A percentile compares a stretch with the other conserved stretches of the same genome.
Evolutionary conservation across 2,113 vertebrate species (phyloP).

Genomic region (Potamarius usumacintae): DNA sequence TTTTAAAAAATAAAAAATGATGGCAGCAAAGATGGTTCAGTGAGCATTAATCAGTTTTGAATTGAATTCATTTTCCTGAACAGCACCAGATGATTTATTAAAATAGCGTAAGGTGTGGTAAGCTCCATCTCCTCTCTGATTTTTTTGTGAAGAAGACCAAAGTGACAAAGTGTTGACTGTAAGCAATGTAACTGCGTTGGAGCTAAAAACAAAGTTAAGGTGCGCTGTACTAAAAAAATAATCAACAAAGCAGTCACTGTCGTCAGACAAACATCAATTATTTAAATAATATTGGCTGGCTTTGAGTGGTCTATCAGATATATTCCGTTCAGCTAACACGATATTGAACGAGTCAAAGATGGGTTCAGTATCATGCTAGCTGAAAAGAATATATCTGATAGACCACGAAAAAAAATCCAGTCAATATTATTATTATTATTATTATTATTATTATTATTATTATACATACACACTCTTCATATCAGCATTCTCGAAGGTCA

Average conservation of each 20-base stretch:
- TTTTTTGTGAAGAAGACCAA: not conserved
- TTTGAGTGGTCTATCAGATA: no score
- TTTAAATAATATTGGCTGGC: no score
- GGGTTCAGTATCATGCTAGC: no score
- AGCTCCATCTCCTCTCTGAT: not conserved
- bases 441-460: no score
- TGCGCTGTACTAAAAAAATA: not conserved
- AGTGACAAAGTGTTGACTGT: not conserved
- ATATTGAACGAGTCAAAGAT: no score
- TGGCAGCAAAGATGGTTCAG: not conserved
- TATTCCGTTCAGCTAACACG: no score
- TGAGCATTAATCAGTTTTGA: not conserved
- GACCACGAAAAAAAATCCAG: no score
- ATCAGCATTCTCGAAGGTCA: no score
- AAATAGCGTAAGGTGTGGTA: not conserved
- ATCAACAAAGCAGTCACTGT: not conserved
- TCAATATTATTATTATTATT: no score
- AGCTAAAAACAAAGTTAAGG: not conserved
- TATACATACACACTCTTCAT: no score
- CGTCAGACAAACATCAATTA: no score
- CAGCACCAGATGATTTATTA: not conserved
- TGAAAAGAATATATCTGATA: no score
- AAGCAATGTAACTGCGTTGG: not conserved
- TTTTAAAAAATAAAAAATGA: not conserved
- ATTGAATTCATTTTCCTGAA: not conserved